Evolutionary conservation across 2,888 invertebrate species (phyloP).

Genomic region (Germaria angustata): DNA sequence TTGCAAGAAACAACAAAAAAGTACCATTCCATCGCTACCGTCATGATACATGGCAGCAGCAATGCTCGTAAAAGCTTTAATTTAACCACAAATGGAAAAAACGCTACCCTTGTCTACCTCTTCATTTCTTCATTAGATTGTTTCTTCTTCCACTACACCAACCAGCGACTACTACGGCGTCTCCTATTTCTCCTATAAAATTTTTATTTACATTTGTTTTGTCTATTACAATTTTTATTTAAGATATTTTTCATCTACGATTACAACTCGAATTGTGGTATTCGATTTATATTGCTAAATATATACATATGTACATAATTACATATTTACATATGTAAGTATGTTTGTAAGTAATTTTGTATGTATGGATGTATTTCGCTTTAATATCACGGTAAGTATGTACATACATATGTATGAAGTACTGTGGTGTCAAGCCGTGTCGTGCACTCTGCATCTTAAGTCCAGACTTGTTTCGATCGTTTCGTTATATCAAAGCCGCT

Average conservation of each 20-base stretch:
- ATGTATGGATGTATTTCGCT: not conserved
- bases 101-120: constrained; percentile 20
- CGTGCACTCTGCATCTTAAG: constrained; percentile 63
- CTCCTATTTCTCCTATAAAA: constrained; percentile 22
- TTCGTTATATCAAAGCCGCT: constrained; percentile 68
- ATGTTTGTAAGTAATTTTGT: no score
- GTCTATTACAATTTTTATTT: not conserved
- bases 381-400: not conserved
- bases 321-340: no score
- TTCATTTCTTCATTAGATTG: constrained; percentile 44
- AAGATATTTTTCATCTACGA: constrained; percentile 11
- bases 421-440: constrained; percentile 55
- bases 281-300: constrained; percentile 7
- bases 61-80: constrained; percentile 11
- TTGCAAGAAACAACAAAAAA: constrained; percentile 18
- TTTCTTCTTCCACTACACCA: constrained; percentile 18
- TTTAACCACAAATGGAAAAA: not conserved
- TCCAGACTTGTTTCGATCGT: constrained; percentile 69
- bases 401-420: constrained; percentile 22
- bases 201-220: constrained; percentile 5
- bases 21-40: constrained; percentile 24
- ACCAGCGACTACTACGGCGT: not conserved
- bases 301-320: not conserved
- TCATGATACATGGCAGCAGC: constrained; percentile 5
- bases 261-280: constrained; percentile 22